A percentile compares a stretch with the other conserved stretches of the same genome.
Evolutionary conservation across 2,888 invertebrate species (phyloP).

Genomic region (Campoplex nolae): DNA sequence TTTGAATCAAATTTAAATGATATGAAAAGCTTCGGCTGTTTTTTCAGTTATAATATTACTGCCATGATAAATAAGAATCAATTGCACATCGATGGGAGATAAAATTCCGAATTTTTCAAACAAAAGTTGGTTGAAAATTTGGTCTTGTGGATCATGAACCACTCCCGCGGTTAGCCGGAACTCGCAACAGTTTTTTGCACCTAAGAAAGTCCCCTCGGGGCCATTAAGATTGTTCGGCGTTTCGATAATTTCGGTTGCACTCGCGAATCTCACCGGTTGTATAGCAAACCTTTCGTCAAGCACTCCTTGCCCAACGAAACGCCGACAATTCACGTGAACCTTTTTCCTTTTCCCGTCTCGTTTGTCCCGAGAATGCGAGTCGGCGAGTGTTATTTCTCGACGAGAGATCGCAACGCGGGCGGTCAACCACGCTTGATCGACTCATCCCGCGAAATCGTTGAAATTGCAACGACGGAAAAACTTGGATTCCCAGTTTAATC

Average conservation of each 20-base stretch:
- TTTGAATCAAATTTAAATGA: background rate
- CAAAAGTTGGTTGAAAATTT: background rate
- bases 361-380: slow-evolving; percentile 65
- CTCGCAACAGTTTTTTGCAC: slow-evolving; percentile 26
- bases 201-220: slow-evolving; percentile 36
- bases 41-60: background rate
- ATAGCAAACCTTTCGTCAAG: slow-evolving; percentile 35
- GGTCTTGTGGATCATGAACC: background rate
- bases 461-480: slow-evolving; percentile 67
- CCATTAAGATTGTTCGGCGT: slow-evolving; percentile 72
- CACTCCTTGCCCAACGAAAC: slow-evolving; percentile 3
- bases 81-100: background rate
- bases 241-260: slow-evolving; percentile 71
- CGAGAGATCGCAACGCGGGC: slow-evolving; percentile 60
- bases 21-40: background rate
- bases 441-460: slow-evolving; percentile 64
- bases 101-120: too few relatives aligned
- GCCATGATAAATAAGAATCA: background rate
- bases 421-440: slow-evolving; percentile 60
- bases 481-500: slow-evolving; percentile 55
- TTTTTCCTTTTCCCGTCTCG: slow-evolving; percentile 65
- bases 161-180: slow-evolving; percentile 49
- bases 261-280: slow-evolving; percentile 29
- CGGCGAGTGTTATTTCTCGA: slow-evolving; percentile 36
- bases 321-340: slow-evolving; percentile 51